Evolutionary conservation across 2,797 vertebrate genomes (phyloP), one percentile per base, ranked within the genome.

Genomic region (Rhabdomys pumilio): DNA sequence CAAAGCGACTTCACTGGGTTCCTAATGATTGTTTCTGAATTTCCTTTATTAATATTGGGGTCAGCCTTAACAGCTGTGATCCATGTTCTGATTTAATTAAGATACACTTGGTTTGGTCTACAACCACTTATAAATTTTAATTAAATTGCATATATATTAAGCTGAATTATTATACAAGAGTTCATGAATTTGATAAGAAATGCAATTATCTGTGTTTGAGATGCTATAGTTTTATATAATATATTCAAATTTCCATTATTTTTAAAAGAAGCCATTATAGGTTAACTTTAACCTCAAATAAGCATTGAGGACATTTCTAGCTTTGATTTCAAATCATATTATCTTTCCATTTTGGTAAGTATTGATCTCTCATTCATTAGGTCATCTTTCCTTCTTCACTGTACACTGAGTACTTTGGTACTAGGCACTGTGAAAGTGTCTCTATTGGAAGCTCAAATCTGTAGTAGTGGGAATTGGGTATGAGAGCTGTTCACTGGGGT

Each of bases 61-160:
- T 97, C 72, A 65, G 96, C 95, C 50, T 95, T 92, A 96, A 82
- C 95, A 91, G 96, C 82, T 96, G 86, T 87, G 96, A 96, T 90
- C 73, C 92, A 93, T 97, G 98, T 98, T 98, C 92, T 89, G 98
- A 98, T 98, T 96, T 98, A 98, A 96, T 98, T 97, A 96, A 98
- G 79, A 95, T 98, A 86, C 31, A 96, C 77, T 97, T 97, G 6
- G 24, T 95, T 91, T 97, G 73, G 96, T 95, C 29, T 20, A 80
- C 76, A 95, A 81, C 92, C 67, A 97, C 89, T 94, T 95, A 81
- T 90, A 95, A 96, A 96, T 96, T 98, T 97, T 91, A 97, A 97
- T 97, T 97, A 96, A 97, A 97, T 80, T 93, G 63, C 67, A 86
- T 82, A 87, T 91, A 79, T 96, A 95, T 41, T 91, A 89, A 89